Evolutionary conservation across 92 coral and sea anemone species (phyloP).

Genomic region (Phenganax subtilis): DNA sequence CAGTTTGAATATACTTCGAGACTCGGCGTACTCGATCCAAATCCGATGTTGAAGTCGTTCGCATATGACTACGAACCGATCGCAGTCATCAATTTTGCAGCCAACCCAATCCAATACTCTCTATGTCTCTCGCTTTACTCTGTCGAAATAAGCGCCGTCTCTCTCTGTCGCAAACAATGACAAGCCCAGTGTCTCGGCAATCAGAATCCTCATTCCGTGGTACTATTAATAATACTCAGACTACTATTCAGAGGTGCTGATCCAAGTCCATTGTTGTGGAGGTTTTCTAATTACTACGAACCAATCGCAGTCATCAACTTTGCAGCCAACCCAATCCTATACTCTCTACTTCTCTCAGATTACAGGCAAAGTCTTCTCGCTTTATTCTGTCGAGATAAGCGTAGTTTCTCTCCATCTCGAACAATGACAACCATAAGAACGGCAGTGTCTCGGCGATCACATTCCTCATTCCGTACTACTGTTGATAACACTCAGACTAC

Average conservation of each 20-base stretch:
- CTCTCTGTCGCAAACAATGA: neutral
- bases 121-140: neutral
- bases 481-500: too few relatives aligned
- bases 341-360: constrained; percentile 23
- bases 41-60: neutral
- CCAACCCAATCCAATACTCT: constrained; percentile 26
- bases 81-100: constrained; percentile 17
- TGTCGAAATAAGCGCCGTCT: neutral
- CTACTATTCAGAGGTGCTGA: neutral
- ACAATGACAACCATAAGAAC: neutral
- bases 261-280: neutral
- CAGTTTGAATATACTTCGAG: constrained; percentile 1
- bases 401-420: neutral
- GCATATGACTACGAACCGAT: neutral
- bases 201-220: neutral
- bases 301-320: constrained; percentile 21
- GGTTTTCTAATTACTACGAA: neutral
- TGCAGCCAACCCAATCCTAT: constrained; percentile 25
- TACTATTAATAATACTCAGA: too few relatives aligned
- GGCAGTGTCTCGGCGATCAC: neutral
- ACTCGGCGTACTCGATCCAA: neutral
- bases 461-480: neutral
- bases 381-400: neutral
- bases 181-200: neutral
- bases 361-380: constrained; percentile 15